Evolutionary conservation across 2,888 invertebrate genomes (phyloP).

Genomic region (Mamestra brassicae): DNA sequence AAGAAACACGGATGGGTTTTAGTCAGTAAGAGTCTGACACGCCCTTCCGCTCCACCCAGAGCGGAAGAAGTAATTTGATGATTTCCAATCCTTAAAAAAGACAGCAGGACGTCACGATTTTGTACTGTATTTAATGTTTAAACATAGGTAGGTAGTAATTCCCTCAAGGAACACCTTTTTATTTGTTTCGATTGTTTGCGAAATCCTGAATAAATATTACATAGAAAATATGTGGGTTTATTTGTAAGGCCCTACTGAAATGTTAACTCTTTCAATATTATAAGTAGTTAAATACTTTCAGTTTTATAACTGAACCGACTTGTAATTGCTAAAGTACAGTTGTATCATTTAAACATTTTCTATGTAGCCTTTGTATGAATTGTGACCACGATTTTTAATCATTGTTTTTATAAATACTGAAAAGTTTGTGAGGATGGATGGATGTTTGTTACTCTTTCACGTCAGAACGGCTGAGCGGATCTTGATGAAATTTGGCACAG

Average conservation of each 20-base stretch:
- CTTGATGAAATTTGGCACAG: no score
- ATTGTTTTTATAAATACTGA: no score
- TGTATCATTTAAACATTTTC: neutral
- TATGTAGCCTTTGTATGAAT: neutral
- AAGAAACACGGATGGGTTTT: no score
- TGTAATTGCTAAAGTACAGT: neutral
- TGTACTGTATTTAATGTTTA: no score
- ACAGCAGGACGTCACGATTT: no score
- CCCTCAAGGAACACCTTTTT: neutral
- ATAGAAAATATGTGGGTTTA: neutral
- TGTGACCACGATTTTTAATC: neutral
- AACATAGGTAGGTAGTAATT: neutral
- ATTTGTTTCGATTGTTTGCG: constrained; percentile 9
- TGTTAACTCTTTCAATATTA: neutral
- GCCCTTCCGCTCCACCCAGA: no score
- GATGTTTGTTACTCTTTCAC: no score
- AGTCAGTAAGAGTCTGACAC: no score
- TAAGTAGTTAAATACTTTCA: constrained; percentile 4
- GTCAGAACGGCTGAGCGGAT: no score
- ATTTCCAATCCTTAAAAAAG: no score
- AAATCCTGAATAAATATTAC: constrained; percentile 4
- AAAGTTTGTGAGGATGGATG: no score
- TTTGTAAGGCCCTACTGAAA: constrained; percentile 7
- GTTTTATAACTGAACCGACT: neutral
- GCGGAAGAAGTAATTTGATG: no score